Conservation (phyloP, 2,113 vertebrate genomes). For the Isurus oxyrinchus region DNA sequence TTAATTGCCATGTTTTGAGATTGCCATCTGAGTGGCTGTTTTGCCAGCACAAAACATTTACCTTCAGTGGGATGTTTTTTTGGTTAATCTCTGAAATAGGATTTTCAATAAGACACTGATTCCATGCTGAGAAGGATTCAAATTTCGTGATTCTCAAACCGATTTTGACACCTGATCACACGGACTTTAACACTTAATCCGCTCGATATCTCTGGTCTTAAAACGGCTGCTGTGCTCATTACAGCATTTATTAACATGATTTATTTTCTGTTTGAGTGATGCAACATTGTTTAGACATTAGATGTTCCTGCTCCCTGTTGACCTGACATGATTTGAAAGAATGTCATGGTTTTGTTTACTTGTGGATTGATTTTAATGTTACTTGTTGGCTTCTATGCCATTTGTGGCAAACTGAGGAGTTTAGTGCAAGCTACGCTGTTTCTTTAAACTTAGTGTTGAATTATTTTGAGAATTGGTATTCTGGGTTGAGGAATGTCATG, state of each 20-base stretch:
- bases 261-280: background rate
- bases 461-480: background rate
- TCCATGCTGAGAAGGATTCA: background rate
- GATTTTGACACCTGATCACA: background rate
- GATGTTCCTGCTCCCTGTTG: background rate
- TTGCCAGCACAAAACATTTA: background rate
- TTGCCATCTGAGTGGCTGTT: background rate
- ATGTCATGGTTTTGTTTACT: background rate
- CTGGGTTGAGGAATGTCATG: background rate
- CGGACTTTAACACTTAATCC: background rate
- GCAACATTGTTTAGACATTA: background rate
- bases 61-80: background rate
- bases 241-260: background rate
- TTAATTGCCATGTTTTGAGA: background rate
- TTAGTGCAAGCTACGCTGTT: background rate
- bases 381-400: background rate
- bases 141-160: background rate
- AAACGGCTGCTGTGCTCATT: background rate
- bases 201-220: background rate
- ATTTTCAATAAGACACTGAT: constrained; percentile 6
- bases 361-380: background rate
- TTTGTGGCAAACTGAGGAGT: background rate
- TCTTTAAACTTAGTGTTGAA: background rate
- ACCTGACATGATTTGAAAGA: background rate
- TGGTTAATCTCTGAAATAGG: constrained; percentile 7